These are phyloP conservation scores for Andrena fulva DNA, from an alignment of 2,888 invertebrate genomes.

Conservation along the genomic window DNA sequence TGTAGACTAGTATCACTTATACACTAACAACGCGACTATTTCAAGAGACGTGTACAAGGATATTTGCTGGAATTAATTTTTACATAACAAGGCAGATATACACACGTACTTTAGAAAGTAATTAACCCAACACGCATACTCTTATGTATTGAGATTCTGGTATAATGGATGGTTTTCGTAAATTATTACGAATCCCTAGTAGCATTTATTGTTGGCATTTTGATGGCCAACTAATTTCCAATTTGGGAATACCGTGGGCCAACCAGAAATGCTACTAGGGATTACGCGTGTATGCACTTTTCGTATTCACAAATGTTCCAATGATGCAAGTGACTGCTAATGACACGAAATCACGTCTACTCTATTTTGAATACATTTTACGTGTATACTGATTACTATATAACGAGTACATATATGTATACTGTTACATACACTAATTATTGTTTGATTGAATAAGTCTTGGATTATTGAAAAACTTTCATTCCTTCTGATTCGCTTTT, in stretches of 20 bases:
- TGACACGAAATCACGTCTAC: background rate
- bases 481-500: background rate
- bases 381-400: background rate
- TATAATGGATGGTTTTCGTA: background rate
- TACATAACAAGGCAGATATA: slow-evolving; percentile 5
- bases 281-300: background rate
- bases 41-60: background rate
- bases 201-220: too few relatives aligned
- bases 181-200: slow-evolving; percentile 1
- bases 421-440: slow-evolving; percentile 4
- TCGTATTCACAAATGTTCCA: background rate
- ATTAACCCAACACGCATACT: slow-evolving; percentile 1
- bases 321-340: slow-evolving; percentile 1
- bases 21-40: background rate
- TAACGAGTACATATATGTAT: slow-evolving; percentile 4
- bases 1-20: background rate
- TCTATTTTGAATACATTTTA: slow-evolving; percentile 4
- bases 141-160: slow-evolving; percentile 5
- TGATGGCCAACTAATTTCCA: too few relatives aligned
- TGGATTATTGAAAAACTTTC: background rate
- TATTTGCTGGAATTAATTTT: background rate
- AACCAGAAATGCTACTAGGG: too few relatives aligned
- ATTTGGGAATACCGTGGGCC: too few relatives aligned
- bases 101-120: background rate
- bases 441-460: background rate